Percentiles rank a stretch among this genome's conserved stretches.
Conservation (phyloP, 2,113 vertebrate genomes). For the Oenanthe oenanthe region DNA sequence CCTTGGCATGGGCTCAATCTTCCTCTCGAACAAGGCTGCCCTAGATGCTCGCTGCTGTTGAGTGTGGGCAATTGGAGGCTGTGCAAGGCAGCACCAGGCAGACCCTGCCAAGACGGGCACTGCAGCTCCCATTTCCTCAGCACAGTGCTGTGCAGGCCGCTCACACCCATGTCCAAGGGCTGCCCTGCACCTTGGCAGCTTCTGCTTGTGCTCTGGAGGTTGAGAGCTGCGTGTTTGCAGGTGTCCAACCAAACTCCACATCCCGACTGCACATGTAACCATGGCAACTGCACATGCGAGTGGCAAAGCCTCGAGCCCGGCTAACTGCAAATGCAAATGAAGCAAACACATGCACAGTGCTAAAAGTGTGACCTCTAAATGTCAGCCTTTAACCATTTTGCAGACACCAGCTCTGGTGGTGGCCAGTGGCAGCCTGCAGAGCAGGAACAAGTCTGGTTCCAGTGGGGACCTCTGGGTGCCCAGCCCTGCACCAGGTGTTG, state of each 20-base stretch:
- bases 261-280: conserved; percentile 43
- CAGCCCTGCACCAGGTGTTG: not conserved
- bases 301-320: conserved; percentile 37
- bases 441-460: not conserved
- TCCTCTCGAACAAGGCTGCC: not conserved
- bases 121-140: not conserved
- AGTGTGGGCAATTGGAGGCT: not conserved
- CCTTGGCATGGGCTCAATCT: not conserved
- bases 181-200: not conserved
- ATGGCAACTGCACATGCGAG: conserved; percentile 62
- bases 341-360: conserved; percentile 44
- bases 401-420: not conserved
- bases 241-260: conserved; percentile 53
- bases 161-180: rapidly evolving
- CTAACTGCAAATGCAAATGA: conserved; percentile 62
- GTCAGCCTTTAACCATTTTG: conserved; percentile 39
- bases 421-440: not conserved
- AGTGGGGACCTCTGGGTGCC: rapidly evolving
- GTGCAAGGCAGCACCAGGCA: not conserved
- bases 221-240: conserved; percentile 29
- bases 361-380: conserved; percentile 64
- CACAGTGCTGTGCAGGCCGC: rapidly evolving
- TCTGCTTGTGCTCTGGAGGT: not conserved
- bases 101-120: not conserved
- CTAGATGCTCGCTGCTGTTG: not conserved